Base-by-base conservation (phyloP, 1,140 invertebrate genomes). In the Scylla paramamosain region DNA sequence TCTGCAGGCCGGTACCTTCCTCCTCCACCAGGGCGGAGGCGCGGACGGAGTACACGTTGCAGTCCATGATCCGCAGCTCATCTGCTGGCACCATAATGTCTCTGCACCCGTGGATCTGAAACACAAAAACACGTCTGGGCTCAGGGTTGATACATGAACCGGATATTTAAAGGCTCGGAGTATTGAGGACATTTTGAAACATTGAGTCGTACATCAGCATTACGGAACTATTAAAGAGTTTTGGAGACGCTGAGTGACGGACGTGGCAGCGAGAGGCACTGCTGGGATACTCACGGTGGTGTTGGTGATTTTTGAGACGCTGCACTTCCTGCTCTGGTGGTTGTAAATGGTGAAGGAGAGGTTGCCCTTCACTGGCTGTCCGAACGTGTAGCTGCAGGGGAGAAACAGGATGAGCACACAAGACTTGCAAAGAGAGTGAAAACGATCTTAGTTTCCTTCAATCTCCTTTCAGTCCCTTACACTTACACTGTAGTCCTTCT, bases 361-460 rank as follows among this genome's bases (percentile, higher is more conserved):
- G 97, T 98, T 98, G 16, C 98, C 98, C 96, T 97, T 98, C 0
- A 99, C 98, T 88, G 98, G 98, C 96, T 98, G 98, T 10, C 98
- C 98, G 97, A 98, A 98, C 10, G 98, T 98, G 96, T 98, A 98
- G 96, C 98, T 98, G 95, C 46, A 97, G 29, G 10, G n/a, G 8
- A 67, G 25, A 29, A 31, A 10, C 8, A 0, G 52, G 45, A 48
- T 29, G 4, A 77, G 7, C 6, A 20, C 20, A 20, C 12, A 77
- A 16, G 10, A 20, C 20, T 12, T n/a, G 20, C 67, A n/a, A 77
- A n/a, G 67, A 77, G 6, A 77, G 1, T 2, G 20, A n/a, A 12
- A 14, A 77, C 52, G 10, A 12, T 59, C 52, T 59, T 14, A 12
- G 16, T 59, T 20, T 59, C 52, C 52, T 59, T 59, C 46, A 7